These are phyloP conservation scores for Linnaemya tessellans DNA, from an alignment of 2,888 invertebrate species.

Conservation along the genomic window DNA sequence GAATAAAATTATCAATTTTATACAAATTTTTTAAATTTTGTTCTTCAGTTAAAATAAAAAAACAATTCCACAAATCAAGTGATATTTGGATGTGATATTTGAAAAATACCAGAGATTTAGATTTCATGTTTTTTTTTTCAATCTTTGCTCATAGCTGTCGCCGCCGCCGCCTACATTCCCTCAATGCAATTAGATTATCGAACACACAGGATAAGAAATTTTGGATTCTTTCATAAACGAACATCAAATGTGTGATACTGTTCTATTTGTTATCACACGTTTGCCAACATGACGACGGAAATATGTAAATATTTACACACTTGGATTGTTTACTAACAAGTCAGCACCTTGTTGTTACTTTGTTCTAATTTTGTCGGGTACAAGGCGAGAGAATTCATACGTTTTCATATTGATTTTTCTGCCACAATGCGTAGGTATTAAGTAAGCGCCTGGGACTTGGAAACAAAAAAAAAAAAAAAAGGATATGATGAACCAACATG, in stretches of 20 bases:
- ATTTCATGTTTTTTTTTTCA: neutral
- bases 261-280: conserved; percentile 28
- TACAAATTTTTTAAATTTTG: too few species aligned
- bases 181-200: neutral
- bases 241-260: too few species aligned
- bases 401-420: conserved; percentile 43
- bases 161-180: neutral
- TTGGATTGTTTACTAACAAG: conserved; percentile 24
- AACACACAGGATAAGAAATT: neutral
- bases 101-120: too few species aligned
- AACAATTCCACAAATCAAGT: too few species aligned
- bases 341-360: conserved; percentile 23
- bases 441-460: neutral
- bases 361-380: neutral
- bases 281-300: neutral
- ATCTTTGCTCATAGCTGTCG: neutral
- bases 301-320: conserved; percentile 46
- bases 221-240: neutral
- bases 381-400: conserved; percentile 34
- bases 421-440: neutral
- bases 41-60: too few species aligned
- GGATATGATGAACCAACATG: conserved; percentile 47
- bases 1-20: too few species aligned
- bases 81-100: too few species aligned
- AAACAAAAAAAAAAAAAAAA: conserved; percentile 38